Base-by-base conservation (phyloP, 2,888 invertebrate species). In the Heliconius erato region DNA sequence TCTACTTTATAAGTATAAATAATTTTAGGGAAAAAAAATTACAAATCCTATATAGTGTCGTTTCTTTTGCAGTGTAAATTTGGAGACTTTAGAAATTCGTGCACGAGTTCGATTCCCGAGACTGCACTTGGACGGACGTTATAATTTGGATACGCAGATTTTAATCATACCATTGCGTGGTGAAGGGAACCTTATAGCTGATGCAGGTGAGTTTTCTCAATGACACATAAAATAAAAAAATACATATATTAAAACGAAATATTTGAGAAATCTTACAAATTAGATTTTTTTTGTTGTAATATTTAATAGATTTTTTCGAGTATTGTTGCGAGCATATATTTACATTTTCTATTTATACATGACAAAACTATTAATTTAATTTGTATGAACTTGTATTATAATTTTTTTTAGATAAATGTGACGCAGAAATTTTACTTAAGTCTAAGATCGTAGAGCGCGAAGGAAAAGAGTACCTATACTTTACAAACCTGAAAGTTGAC, bases 111-210 rank as follows among this genome's bases (percentile, higher is more conserved):
- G 92, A 3, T 93, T 97, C 85, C 96, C 97, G 0, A 93, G 92
- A 82, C 90, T 97, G 28, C 93, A 94, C 86, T 93, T 97, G 69
- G 94, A 96, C 0, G 97, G 97, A 0, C 91, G 92, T 63, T 97
- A 97, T 90, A 96, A 96, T 82, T 87, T 97, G 23, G 96, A 97
- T 87, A 95, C 96, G 0, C 92, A 94, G 28, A 88, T 97, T 23
- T 88, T 97, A n/a, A 91, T 96, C 6, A 86, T 97, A 32, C 96
- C 96, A 0, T 91, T 97, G 67, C 92, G 92, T 16, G 97, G 97
- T 76, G 92, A 96, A 59, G 97, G 97, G 0, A 96, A 93, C 7
- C 91, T 97, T 83, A 89, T 87, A n/a, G 97, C 97, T 54, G 97
- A 97, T 87, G 96, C 96, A 59, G 89, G 96, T 96, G 86, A 93